Evolutionary conservation across 2,888 invertebrate genomes (phyloP).

Genomic region (Limnephilus lunatus): DNA sequence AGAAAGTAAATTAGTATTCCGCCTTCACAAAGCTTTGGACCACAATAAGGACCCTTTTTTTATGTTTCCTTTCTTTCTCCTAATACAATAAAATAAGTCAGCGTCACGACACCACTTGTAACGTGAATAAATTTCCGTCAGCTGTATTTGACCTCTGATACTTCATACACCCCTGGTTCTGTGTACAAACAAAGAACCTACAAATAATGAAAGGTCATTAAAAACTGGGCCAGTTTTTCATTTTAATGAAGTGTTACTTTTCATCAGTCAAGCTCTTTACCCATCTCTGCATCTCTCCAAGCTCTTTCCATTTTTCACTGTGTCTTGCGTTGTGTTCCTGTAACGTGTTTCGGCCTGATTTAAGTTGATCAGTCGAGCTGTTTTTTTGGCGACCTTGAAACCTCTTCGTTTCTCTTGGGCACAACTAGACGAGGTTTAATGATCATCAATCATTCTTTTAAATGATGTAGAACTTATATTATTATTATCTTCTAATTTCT

Average conservation of each 20-base stretch:
- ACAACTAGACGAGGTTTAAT: background rate
- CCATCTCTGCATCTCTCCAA: background rate
- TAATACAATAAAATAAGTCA: conserved; percentile 40
- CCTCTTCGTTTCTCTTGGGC: background rate
- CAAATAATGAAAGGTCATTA: background rate
- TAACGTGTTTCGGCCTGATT: background rate
- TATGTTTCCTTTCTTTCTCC: conserved; percentile 20
- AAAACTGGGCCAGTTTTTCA: background rate
- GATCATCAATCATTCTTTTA: background rate
- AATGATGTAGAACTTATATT: background rate
- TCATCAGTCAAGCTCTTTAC: background rate
- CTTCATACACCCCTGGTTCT: background rate
- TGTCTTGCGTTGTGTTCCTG: background rate
- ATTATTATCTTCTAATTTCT: background rate
- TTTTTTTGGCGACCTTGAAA: background rate
- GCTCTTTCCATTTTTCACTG: background rate
- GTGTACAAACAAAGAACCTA: background rate
- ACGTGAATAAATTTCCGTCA: conserved; percentile 40
- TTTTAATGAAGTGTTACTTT: background rate
- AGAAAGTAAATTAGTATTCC: background rate
- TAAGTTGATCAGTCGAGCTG: background rate
- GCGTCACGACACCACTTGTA: conserved; percentile 23
- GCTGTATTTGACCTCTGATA: background rate
- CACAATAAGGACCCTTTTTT: conserved; percentile 17
- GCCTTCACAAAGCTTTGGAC: background rate